These are phyloP conservation scores for Chascanopsetta lugubris DNA, from an alignment of 2,113 vertebrate genomes.

Conservation along the genomic window DNA sequence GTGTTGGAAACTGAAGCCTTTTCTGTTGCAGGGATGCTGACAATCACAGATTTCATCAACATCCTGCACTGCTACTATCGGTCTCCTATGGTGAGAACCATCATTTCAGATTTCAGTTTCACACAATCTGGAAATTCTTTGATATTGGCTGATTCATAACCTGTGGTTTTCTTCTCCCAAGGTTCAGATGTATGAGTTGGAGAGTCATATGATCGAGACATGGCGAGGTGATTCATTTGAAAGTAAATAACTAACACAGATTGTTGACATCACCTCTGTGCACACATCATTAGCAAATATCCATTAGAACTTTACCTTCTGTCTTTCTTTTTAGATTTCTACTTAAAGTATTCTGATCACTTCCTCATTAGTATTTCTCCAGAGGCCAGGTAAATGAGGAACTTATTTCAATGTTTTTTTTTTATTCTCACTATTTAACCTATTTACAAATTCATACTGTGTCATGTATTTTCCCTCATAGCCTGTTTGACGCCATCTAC, in stretches of 20 bases:
- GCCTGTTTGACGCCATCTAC: constrained; percentile 94
- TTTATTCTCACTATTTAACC: no score
- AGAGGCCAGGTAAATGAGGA: constrained; percentile 83
- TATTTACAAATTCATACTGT: no score
- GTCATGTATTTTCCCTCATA: constrained; percentile 57
- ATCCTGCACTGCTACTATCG: constrained; percentile 96
- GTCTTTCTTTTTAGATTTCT: constrained; percentile 84
- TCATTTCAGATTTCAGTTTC: no score
- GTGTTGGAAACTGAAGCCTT: not conserved
- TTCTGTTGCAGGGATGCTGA: constrained; percentile 90
- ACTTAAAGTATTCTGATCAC: constrained; percentile 87
- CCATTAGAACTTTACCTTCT: constrained; percentile 3
- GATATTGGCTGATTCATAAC: not conserved
- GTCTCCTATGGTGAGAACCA: constrained; percentile 90
- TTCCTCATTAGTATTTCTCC: constrained; percentile 90
- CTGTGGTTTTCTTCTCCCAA: constrained; percentile 54
- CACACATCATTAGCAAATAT: not conserved
- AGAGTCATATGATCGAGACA: constrained; percentile 96
- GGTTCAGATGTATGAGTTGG: constrained; percentile 97
- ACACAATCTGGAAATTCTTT: no score
- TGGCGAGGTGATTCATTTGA: constrained; percentile 90
- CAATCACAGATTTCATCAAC: constrained; percentile 98
- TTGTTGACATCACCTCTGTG: not conserved
- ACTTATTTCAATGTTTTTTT: no score
- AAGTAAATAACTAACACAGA: constrained; percentile 68